Evolutionary conservation across 2,797 vertebrate species (phyloP).

Genomic region (Acanthiza pusilla): DNA sequence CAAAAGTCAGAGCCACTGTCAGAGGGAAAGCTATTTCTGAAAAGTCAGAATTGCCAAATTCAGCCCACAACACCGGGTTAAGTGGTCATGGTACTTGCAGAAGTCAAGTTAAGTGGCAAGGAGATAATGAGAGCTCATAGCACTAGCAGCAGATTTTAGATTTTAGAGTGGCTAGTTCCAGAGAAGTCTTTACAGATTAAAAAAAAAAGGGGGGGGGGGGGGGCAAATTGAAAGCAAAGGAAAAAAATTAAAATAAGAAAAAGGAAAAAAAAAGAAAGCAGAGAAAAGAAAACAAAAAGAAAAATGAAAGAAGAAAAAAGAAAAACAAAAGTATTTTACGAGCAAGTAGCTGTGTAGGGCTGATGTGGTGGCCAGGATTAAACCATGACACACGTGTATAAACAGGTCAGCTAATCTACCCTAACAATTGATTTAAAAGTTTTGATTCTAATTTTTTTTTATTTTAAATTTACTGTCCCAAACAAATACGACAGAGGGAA

Average conservation of each 20-base stretch:
- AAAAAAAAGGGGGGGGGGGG: not conserved
- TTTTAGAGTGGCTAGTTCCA: not conserved
- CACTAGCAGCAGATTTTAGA: not conserved
- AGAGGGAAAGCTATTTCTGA: not conserved
- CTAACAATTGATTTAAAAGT: not conserved
- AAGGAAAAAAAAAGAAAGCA: not conserved
- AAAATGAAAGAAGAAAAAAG: not conserved
- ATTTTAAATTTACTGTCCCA: not conserved
- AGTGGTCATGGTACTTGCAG: not conserved
- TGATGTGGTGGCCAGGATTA: not conserved
- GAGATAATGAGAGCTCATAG: not conserved
- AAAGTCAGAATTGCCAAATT: not conserved
- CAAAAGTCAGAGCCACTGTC: not conserved
- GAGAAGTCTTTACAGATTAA: not conserved
- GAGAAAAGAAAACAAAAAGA: not conserved
- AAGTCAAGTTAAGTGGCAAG: not conserved
- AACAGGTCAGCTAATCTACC: not conserved
- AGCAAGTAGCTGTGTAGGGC: not conserved
- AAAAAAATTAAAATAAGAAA: not conserved
- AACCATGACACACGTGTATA: not conserved
- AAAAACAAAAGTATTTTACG: not conserved
- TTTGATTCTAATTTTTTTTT: not conserved
- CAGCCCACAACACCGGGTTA: not conserved
- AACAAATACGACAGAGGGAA: not conserved
- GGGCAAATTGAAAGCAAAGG: not conserved